Conservation (phyloP, 2,888 invertebrate genomes). For the Pyrgus malvae region DNA sequence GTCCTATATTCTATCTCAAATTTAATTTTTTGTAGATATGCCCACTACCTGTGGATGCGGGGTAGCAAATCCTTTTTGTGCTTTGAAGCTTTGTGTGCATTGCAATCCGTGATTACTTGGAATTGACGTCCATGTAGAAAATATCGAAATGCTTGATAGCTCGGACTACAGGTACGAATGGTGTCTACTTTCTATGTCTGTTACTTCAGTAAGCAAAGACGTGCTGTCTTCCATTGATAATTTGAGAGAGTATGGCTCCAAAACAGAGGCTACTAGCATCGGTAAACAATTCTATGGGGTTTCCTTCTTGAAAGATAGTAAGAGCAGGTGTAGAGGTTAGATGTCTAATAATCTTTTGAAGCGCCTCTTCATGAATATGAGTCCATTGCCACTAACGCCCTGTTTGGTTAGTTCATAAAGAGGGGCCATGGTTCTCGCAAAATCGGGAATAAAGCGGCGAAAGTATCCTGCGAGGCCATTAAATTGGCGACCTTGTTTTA, state of each 20-base stretch:
- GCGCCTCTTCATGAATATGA: constrained; percentile 15
- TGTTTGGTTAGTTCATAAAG: constrained; percentile 30
- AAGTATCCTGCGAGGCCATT: constrained; percentile 35
- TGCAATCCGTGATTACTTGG: constrained; percentile 39
- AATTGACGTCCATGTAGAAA: constrained; percentile 38
- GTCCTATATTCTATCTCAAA: constrained; percentile 36
- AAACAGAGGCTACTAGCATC: constrained; percentile 39
- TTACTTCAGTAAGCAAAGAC: constrained; percentile 27
- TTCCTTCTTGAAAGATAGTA: constrained; percentile 30
- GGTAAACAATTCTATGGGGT: constrained; percentile 31
- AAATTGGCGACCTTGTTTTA: constrained; percentile 37
- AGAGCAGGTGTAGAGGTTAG: constrained; percentile 31
- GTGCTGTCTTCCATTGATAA: constrained; percentile 26
- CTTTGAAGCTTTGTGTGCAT: constrained; percentile 41
- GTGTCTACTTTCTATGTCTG: constrained; percentile 33
- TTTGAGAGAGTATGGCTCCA: constrained; percentile 32
- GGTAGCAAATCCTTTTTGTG: constrained; percentile 41
- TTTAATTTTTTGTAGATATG: constrained; percentile 39
- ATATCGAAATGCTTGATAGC: constrained; percentile 43
- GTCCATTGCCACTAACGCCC: constrained; percentile 23
- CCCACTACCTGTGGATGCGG: constrained; percentile 44
- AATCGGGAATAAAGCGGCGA: constrained; percentile 28
- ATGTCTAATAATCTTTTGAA: constrained; percentile 26
- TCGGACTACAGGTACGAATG: constrained; percentile 37
- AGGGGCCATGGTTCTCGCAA: constrained; percentile 25